Evolutionary conservation across 2,888 invertebrate species (phyloP).

Genomic region (Autographa gamma): DNA sequence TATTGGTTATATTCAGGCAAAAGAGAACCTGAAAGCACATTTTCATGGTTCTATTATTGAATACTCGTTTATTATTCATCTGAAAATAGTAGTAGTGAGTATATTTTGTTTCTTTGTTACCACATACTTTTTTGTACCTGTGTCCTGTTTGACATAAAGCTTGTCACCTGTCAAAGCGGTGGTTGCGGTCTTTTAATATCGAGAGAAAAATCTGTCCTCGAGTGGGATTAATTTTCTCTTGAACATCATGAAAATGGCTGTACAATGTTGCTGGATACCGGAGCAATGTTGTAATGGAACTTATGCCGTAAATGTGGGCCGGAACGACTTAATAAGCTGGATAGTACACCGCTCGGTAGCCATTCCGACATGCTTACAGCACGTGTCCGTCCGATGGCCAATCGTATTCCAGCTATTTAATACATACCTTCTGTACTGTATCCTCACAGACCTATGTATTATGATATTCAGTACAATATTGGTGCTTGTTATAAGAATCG

Average conservation of each 20-base stretch:
- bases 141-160: constrained; percentile 1
- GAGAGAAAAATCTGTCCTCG: not conserved
- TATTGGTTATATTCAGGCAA: not conserved
- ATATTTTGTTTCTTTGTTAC: not conserved
- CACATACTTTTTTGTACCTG: not conserved
- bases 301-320: not conserved
- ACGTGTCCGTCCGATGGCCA: constrained; percentile 3
- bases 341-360: not conserved
- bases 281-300: not conserved
- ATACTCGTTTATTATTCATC: not conserved
- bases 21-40: not conserved
- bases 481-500: not conserved
- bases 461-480: not conserved
- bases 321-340: constrained; percentile 5
- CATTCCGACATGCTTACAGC: constrained; percentile 1
- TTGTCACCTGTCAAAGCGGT: not conserved
- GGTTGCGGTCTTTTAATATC: not conserved
- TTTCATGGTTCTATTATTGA: not conserved
- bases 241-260: not conserved
- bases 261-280: not conserved
- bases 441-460: not conserved
- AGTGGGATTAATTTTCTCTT: not conserved
- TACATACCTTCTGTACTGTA: not conserved
- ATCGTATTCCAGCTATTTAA: not conserved
- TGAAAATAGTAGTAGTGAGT: not conserved